phyloP scores from a whole-genome alignment of 1,140 invertebrate species.

The Colletes gigas region DNA sequence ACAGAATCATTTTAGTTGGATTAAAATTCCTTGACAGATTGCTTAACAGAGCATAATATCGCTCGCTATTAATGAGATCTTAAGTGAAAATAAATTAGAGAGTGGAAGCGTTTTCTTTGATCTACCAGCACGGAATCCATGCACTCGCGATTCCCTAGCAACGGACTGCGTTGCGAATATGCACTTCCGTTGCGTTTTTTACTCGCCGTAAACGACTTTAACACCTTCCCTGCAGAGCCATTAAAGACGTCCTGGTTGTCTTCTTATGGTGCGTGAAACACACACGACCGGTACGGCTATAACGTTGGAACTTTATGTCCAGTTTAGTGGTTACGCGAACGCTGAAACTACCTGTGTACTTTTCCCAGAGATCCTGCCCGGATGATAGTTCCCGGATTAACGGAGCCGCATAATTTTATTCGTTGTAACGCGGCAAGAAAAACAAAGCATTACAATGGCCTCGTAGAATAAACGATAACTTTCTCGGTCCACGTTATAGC shows the following conservation, averaged over 20 bases:
- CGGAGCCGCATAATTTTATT: slow-evolving; percentile 3
- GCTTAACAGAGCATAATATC: not conserved
- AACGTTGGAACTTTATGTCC: slow-evolving; percentile 42
- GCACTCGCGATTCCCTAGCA: not conserved
- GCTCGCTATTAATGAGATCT: not conserved
- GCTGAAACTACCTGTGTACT: slow-evolving; percentile 46
- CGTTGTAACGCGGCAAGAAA: slow-evolving; percentile 1
- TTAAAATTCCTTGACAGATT: not conserved
- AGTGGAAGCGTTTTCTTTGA: not conserved
- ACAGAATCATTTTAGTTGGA: not conserved
- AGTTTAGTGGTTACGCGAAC: slow-evolving; percentile 51
- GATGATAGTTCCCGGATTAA: slow-evolving; percentile 50
- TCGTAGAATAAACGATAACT: slow-evolving; percentile 12
- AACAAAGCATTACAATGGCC: slow-evolving; percentile 1
- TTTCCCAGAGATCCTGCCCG: slow-evolving; percentile 5
- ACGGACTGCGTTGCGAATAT: not conserved
- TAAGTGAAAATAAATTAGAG: slow-evolving; percentile 16
- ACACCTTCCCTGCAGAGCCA: slow-evolving; percentile 37
- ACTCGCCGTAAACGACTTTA: slow-evolving; percentile 54
- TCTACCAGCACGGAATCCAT: not conserved
- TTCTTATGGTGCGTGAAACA: slow-evolving; percentile 46
- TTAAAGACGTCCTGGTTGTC: slow-evolving; percentile 48
- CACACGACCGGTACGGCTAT: slow-evolving; percentile 20
- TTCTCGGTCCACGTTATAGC: not conserved
- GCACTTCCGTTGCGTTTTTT: slow-evolving; percentile 41